A percentile compares a stretch with the other conserved stretches of the same genome.
Evolutionary conservation across 2,888 invertebrate species (phyloP).

Genomic region (Lampropteryx suffumata): DNA sequence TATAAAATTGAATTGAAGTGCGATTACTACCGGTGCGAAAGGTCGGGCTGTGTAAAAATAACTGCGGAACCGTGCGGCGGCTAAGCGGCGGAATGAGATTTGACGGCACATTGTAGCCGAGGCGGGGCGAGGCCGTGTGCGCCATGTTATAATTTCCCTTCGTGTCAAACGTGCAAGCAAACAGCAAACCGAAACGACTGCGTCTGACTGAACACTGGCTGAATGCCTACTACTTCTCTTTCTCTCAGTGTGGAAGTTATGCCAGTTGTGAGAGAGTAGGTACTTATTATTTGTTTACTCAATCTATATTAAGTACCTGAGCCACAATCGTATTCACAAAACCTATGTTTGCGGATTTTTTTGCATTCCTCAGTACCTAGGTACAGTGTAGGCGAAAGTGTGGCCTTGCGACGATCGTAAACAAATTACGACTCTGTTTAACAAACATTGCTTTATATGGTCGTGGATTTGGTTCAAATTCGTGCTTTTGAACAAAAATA

Average conservation of each 20-base stretch:
- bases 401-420: too few species aligned
- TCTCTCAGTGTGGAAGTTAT: slow-evolving; percentile 65
- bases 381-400: too few species aligned
- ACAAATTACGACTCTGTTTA: too few species aligned
- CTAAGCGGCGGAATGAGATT: slow-evolving; percentile 82
- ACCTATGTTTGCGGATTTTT: too few species aligned
- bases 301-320: slow-evolving; percentile 20
- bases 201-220: slow-evolving; percentile 63
- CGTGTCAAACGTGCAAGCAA: slow-evolving; percentile 79
- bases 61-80: slow-evolving; percentile 81
- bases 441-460: too few species aligned
- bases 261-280: slow-evolving; percentile 53
- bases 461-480: too few species aligned
- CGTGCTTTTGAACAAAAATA: too few species aligned
- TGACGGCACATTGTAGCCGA: slow-evolving; percentile 81
- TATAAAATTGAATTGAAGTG: slow-evolving; percentile 68
- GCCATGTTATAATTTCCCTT: slow-evolving; percentile 82
- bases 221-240: slow-evolving; percentile 77
- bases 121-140: slow-evolving; percentile 81
- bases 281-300: too few species aligned
- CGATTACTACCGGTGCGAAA: slow-evolving; percentile 81
- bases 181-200: slow-evolving; percentile 57
- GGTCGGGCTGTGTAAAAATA: slow-evolving; percentile 83
- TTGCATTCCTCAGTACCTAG: too few species aligned
- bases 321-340: too few species aligned